phyloP scores from a whole-genome alignment of 2,113 vertebrate genomes.

The Orthonyx spaldingii region DNA sequence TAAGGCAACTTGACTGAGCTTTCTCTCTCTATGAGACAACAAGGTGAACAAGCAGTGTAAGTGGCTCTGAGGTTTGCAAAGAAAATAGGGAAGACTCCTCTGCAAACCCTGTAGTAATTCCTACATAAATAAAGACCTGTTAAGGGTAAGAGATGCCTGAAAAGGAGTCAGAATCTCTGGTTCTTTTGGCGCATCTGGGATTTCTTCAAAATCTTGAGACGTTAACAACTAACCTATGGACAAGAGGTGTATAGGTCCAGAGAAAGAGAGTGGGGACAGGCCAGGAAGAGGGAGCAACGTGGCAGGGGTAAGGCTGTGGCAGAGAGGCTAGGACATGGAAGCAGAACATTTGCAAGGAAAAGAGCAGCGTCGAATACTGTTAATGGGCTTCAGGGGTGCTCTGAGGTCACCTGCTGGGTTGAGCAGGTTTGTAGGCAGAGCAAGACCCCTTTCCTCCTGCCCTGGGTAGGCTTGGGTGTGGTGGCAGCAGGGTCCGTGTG shows the following conservation, averaged over 20 bases:
- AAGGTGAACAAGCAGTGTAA: not conserved
- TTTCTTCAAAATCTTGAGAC: not conserved
- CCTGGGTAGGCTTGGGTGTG: not conserved
- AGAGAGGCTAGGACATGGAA: not conserved
- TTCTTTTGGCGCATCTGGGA: not conserved
- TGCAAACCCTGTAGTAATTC: not conserved
- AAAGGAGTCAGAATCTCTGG: not conserved
- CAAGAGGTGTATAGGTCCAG: not conserved
- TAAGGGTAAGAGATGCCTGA: not conserved
- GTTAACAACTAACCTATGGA: not conserved
- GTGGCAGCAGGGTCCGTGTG: not conserved
- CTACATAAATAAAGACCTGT: not conserved
- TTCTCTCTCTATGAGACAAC: not conserved
- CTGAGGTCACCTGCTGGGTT: not conserved
- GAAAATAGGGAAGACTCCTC: not conserved
- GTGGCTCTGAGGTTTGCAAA: not conserved
- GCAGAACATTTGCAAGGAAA: not conserved
- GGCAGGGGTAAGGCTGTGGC: not conserved
- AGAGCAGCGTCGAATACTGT: not conserved
- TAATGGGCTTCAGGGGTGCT: not conserved
- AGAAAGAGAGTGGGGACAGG: not conserved
- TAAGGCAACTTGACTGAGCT: slow-evolving; percentile 38
- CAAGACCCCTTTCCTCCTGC: not conserved
- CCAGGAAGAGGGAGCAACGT: not conserved
- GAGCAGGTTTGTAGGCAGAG: not conserved